Conservation (phyloP, 1,140 invertebrate species). For the Caerostris darwini region DNA sequence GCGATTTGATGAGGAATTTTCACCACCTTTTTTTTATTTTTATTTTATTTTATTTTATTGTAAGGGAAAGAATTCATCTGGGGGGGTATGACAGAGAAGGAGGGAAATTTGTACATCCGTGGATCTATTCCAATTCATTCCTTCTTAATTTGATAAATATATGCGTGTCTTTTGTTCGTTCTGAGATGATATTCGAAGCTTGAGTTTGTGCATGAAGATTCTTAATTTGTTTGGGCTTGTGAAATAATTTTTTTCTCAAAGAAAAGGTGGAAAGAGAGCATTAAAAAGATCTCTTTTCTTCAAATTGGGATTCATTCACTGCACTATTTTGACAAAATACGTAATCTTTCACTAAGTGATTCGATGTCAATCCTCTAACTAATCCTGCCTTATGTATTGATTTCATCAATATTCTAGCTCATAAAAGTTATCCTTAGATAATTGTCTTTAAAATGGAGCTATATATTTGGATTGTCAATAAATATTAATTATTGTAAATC, state of each 20-base stretch:
- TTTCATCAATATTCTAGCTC: no score
- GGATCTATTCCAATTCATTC: background rate
- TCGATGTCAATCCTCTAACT: no score
- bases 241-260: background rate
- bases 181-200: slow-evolving; percentile 9
- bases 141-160: slow-evolving; percentile 43
- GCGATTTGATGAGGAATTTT: slow-evolving; percentile 66
- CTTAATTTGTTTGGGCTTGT: slow-evolving; percentile 20
- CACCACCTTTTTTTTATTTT: slow-evolving; percentile 35
- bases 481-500: no score
- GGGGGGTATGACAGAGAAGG: background rate
- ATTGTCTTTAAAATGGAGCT: no score
- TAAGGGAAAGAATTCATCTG: background rate
- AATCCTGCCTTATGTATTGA: no score
- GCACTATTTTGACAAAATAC: no score
- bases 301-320: background rate
- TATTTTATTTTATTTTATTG: no score
- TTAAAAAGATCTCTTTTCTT: background rate
- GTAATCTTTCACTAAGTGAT: no score
- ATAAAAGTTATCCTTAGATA: no score
- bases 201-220: background rate
- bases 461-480: no score
- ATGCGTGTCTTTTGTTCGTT: slow-evolving; percentile 14
- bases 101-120: background rate
- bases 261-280: background rate